Evolutionary conservation across 2,888 invertebrate species (phyloP).

Genomic region (Andrena minutula): DNA sequence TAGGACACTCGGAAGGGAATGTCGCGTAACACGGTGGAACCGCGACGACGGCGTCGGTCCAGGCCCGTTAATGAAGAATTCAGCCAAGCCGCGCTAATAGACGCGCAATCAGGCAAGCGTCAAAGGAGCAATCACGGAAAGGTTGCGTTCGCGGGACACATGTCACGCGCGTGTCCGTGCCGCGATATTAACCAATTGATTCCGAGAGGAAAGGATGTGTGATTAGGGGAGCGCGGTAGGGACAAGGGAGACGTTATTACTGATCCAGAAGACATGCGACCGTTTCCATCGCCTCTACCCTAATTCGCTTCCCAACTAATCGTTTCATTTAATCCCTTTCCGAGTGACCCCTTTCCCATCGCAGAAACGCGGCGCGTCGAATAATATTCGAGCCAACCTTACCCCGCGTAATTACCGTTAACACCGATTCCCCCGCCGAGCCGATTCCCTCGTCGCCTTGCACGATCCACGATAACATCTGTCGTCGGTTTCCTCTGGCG

Average conservation of each 20-base stretch:
- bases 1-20: no score
- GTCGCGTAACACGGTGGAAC: no score
- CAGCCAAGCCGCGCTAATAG: neutral
- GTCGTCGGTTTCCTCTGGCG: neutral
- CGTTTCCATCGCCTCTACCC: slow-evolving; percentile 29
- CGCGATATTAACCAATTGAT: slow-evolving; percentile 74
- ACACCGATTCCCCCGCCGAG: neutral
- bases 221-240: slow-evolving; percentile 47
- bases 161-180: slow-evolving; percentile 62
- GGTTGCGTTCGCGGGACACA: slow-evolving; percentile 42
- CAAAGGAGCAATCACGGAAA: slow-evolving; percentile 32
- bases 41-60: no score
- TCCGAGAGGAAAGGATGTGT: slow-evolving; percentile 66
- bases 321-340: slow-evolving; percentile 48
- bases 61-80: neutral
- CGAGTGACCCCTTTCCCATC: slow-evolving; percentile 44
- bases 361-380: slow-evolving; percentile 11
- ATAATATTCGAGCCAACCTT: neutral
- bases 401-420: neutral
- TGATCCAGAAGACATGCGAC: slow-evolving; percentile 64
- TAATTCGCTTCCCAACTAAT: slow-evolving; percentile 48
- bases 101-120: slow-evolving; percentile 32
- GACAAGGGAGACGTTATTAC: slow-evolving; percentile 46
- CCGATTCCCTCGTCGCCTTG: neutral
- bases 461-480: neutral